Percentiles rank a stretch among this genome's conserved stretches.
Conservation (phyloP, 2,797 vertebrate species). For the Eupleurogrammus muticus region DNA sequence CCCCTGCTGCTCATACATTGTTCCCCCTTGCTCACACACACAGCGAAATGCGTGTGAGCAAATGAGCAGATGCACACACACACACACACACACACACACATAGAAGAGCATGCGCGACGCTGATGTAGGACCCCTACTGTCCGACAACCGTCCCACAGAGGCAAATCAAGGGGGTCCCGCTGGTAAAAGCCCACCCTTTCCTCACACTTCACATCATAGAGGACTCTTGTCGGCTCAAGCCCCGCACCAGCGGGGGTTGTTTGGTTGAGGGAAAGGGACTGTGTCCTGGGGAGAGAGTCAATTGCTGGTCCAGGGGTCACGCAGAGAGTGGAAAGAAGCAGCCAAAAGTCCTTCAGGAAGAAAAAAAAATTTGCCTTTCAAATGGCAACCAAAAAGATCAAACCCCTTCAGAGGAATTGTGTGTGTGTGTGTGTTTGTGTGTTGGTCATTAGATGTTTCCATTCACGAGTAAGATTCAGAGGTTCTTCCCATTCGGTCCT, state of each 20-base stretch:
- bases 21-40: constrained; percentile 44
- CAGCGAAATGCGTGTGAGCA: constrained; percentile 25
- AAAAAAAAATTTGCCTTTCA: constrained; percentile 79
- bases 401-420: constrained; percentile 41
- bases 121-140: constrained; percentile 63
- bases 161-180: constrained; percentile 60
- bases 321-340: constrained; percentile 61
- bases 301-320: constrained; percentile 71
- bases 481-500: constrained; percentile 37
- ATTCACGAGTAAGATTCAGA: constrained; percentile 36
- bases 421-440: too few relatives aligned
- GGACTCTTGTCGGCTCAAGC: constrained; percentile 39
- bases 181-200: constrained; percentile 65
- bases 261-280: constrained; percentile 64
- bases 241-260: constrained; percentile 69
- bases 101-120: constrained; percentile 25
- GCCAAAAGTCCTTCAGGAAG: constrained; percentile 56
- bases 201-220: constrained; percentile 67
- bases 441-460: constrained; percentile 26
- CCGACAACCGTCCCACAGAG: constrained; percentile 62
- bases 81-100: constrained; percentile 42
- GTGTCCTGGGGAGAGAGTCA: constrained; percentile 74
- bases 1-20: constrained; percentile 47
- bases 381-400: constrained; percentile 68
- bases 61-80: constrained; percentile 47